phyloP scores from a whole-genome alignment of 2,888 invertebrate species.

The Melanostoma mellinum region DNA sequence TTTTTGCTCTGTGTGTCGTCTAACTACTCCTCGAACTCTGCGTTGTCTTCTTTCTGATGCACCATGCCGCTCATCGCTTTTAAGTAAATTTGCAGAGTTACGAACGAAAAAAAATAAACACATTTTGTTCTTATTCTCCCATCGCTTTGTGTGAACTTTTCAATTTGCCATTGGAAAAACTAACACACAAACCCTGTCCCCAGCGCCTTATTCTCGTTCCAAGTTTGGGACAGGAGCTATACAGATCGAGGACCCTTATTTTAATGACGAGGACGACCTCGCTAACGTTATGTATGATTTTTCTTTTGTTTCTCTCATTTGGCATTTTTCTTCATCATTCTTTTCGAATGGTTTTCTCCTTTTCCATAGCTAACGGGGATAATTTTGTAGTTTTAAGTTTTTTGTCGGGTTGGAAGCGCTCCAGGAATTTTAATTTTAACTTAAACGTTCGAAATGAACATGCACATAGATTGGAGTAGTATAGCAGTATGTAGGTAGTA shows the following conservation, averaged over 20 bases:
- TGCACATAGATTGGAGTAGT: constrained; percentile 12
- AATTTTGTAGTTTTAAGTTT: constrained; percentile 70
- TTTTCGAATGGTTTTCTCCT: constrained; percentile 59
- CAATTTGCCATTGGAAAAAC: constrained; percentile 65
- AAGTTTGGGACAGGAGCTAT: neutral
- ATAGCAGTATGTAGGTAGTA: neutral
- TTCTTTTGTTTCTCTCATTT: constrained; percentile 65
- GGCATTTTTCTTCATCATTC: constrained; percentile 67
- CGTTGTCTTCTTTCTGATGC: constrained; percentile 47
- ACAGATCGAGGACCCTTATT: constrained; percentile 68
- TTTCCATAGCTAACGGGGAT: constrained; percentile 62
- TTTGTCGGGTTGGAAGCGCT: constrained; percentile 62
- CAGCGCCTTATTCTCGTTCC: neutral
- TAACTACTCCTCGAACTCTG: constrained; percentile 44
- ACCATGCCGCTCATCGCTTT: constrained; percentile 7
- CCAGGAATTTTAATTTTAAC: constrained; percentile 69
- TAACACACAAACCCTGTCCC: constrained; percentile 25
- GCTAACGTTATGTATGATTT: constrained; percentile 67
- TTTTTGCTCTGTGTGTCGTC: constrained; percentile 18
- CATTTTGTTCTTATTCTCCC: constrained; percentile 50
- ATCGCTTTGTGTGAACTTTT: constrained; percentile 65
- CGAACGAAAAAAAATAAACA: constrained; percentile 13
- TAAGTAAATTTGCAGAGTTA: constrained; percentile 20
- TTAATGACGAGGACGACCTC: constrained; percentile 70
- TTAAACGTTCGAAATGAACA: constrained; percentile 43